Conservation (phyloP, 2,113 vertebrate genomes). For the Bungarus multicinctus region DNA sequence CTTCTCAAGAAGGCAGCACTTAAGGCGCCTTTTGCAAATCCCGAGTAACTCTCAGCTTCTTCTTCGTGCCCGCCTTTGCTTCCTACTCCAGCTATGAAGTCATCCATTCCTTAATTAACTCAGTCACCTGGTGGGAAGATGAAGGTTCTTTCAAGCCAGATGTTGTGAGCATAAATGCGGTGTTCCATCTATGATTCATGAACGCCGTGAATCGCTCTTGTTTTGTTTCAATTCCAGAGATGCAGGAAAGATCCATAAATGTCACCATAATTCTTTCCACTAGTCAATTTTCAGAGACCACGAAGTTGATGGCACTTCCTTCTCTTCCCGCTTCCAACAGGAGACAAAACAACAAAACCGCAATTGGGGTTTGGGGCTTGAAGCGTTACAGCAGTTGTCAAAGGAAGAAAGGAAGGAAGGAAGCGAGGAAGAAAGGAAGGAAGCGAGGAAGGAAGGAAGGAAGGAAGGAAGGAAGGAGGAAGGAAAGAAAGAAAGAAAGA, state of each 20-base stretch:
- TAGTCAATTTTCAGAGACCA: background rate
- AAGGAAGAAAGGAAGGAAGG: background rate
- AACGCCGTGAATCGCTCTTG: no score
- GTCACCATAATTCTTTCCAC: background rate
- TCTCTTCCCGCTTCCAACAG: background rate
- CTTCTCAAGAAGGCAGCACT: constrained; percentile 9
- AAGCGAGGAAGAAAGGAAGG: background rate
- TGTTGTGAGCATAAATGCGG: background rate
- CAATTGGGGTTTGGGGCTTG: background rate
- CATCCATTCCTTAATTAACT: constrained; percentile 37
- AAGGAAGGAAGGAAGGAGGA: no score
- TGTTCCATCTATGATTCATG: background rate
- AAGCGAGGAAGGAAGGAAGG: no score
- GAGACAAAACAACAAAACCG: background rate
- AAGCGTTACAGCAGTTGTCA: no score
- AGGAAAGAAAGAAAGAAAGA: no score
- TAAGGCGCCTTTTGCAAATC: background rate
- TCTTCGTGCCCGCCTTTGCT: background rate
- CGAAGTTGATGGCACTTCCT: background rate
- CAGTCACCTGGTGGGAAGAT: background rate
- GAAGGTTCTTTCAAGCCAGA: background rate
- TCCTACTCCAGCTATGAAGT: constrained; percentile 9
- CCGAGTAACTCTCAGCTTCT: background rate
- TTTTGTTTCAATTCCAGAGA: background rate
- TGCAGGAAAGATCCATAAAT: background rate